Base-by-base conservation (phyloP, 2,113 vertebrate species). In the Parus major region DNA sequence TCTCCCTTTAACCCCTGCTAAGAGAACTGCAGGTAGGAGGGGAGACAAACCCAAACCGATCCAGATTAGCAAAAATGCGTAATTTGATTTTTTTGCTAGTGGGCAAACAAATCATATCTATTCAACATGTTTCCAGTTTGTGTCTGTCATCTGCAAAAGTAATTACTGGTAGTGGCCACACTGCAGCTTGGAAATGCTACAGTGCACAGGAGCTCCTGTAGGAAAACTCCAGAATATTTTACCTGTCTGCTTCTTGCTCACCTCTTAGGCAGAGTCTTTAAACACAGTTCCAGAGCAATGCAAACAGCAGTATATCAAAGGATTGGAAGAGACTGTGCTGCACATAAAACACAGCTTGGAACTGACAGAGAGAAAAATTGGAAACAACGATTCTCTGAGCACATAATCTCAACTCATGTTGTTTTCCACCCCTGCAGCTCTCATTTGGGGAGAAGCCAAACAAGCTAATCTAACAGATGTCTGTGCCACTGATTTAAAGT, bases 281-380 rank as follows among this genome's bases (percentile, higher is more conserved):
- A 92, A 81, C 55, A 69, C 49, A 79, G 83, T 73, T 88, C 95
- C 80, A 85, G 63, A 96, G 70, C 77, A 80, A 42, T 39, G 68
- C 82, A 93, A 92, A 83, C 83, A 82, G 46, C 46, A 80, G 72
- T 82, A 77, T 73, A 93, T 94, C 90, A 96, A 66, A 93, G 64
- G 27, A 39, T 10, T 81, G 79, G 61, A 81, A 57, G 42, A 90
- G 61, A 84, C 44, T 68, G 64, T 13, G 68, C 44, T 25, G 52
- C 47, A 78, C 64, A 42, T 80, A 92, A 95, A 95, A 86, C 78
- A 59, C 90, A 93, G 61, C 60, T 92, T 93, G 75, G 79, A 96
- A 72, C 78, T 94, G 92, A 95, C 93, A 97, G 88, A 94, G 81
- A 91, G 72, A 96, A 96, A 96, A 93, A 85, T 41, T 80, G 66